A percentile compares a stretch with the other conserved stretches of the same genome.
Evolutionary conservation across 2,113 vertebrate species (phyloP).

Genomic region (Desmodus rotundus): DNA sequence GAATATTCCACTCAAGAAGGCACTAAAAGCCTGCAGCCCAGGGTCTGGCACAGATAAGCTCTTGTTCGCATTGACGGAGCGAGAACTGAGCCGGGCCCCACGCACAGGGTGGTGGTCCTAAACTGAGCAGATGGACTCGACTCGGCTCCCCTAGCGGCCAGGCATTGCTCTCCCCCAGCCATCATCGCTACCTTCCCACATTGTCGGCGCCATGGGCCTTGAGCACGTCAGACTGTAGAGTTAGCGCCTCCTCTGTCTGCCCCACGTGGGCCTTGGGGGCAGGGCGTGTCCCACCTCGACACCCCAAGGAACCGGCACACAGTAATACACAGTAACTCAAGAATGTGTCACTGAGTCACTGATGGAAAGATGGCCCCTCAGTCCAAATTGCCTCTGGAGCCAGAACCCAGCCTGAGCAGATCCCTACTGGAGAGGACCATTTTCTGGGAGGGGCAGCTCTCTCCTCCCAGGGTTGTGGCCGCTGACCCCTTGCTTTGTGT

Average conservation of each 20-base stretch:
- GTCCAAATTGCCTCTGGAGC: not conserved
- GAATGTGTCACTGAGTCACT: not conserved
- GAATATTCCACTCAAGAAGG: not conserved
- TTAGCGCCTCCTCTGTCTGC: not conserved
- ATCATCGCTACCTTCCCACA: fast-evolving
- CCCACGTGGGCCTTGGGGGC: not conserved
- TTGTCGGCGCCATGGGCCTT: not conserved
- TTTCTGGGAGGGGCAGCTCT: not conserved
- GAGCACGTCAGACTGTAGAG: not conserved
- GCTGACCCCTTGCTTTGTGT: fast-evolving
- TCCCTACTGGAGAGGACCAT: fast-evolving
- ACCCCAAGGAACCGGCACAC: not conserved
- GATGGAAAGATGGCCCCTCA: not conserved
- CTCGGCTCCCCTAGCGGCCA: not conserved
- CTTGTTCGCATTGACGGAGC: not conserved
- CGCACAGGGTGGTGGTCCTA: not conserved
- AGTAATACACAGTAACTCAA: not conserved
- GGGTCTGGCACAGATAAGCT: not conserved
- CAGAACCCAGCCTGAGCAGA: not conserved
- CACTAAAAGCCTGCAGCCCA: not conserved
- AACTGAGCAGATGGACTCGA: not conserved
- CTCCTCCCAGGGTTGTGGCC: not conserved
- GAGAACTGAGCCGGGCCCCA: not conserved
- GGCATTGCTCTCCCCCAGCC: fast-evolving
- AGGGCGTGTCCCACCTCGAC: not conserved